Conservation (phyloP, 2,113 vertebrate genomes). For the Ceuthmochares aereus region DNA sequence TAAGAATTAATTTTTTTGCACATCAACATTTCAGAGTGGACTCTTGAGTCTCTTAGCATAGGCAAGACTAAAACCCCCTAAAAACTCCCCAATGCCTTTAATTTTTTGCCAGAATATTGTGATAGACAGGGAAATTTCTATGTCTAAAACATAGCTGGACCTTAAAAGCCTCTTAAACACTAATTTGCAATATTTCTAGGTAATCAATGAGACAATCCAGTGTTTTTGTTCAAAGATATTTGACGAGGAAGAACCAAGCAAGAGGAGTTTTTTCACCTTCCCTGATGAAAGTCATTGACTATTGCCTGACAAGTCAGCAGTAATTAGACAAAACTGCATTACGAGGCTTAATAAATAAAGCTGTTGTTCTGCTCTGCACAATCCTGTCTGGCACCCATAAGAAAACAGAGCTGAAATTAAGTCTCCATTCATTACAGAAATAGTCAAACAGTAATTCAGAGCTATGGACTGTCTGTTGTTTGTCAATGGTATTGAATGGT, state of each 20-base stretch:
- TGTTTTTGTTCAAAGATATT: background rate
- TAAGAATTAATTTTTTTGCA: background rate
- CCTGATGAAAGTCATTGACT: conserved; percentile 55
- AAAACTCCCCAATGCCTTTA: background rate
- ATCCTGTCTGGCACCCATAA: conserved; percentile 71
- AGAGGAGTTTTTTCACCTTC: conserved; percentile 60
- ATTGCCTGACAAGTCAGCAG: conserved; percentile 68
- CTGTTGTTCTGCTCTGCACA: conserved; percentile 67
- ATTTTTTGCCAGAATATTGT: conserved; percentile 5
- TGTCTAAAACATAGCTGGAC: conserved; percentile 23
- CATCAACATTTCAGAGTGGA: background rate
- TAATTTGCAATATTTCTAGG: background rate
- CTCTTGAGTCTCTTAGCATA: conserved; percentile 16
- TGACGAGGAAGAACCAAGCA: conserved; percentile 19
- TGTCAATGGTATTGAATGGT: conserved; percentile 76
- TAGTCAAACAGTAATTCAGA: conserved; percentile 70
- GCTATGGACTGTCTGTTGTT: conserved; percentile 69
- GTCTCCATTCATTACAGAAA: conserved; percentile 78
- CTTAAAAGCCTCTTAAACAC: background rate
- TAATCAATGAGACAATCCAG: background rate
- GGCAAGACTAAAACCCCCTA: background rate
- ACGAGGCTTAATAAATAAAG: conserved; percentile 72
- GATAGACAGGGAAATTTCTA: background rate
- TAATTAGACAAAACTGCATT: conserved; percentile 68
- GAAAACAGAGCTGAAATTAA: conserved; percentile 75